Base-by-base conservation (phyloP, 35 echinoderm and acorn worm genomes). In the Apostichopus californicus region DNA sequence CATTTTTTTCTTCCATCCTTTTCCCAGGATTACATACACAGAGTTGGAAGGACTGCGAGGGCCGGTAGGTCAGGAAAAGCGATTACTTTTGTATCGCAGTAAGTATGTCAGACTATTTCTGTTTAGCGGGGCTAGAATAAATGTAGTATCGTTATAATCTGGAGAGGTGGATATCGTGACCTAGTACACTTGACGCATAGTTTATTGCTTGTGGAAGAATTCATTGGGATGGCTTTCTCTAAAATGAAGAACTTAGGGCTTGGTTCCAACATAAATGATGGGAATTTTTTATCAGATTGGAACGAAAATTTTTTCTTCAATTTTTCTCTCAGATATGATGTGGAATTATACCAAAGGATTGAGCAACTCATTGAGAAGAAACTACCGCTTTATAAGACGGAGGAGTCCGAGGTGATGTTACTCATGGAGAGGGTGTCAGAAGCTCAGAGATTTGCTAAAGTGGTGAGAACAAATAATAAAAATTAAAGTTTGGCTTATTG, bases 51-150 rank as follows among this genome's bases (percentile, higher is more conserved):
- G 55, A 98, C 96, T 18, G 96, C 96, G 21, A 92, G 96, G 80
- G 96, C 96, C 11, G 96, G 96, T 0, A 92, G 96, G 53, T 92
- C 96, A 24, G 96, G 96, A 18, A 95, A 92, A 92, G 83, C 96
- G 0, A 95, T 98, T 20, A 98, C 96, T 46, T 98, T 98, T 94
- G 96, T 98, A 4, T 95, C 96, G 57, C 96, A 98, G 96, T 98
- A 85, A 98, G 96, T 98, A 86, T 87, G 56, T 34, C 54, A 22
- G 34, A 46, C 1, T 3, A 46, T 46, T 46, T 46, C 3, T 46
- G 8, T 34, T 11, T 78, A 34, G 77, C 14, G 5, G 52, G 12
- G 9, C 24, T 23, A 46, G 34, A 46, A 46, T 46, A 34, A 2
- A 34, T 34, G 28, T 34, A 34, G 28, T 34, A 34, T 34, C 28